Conservation (phyloP, 2,888 invertebrate species). For the Amphimallon solstitiale region DNA sequence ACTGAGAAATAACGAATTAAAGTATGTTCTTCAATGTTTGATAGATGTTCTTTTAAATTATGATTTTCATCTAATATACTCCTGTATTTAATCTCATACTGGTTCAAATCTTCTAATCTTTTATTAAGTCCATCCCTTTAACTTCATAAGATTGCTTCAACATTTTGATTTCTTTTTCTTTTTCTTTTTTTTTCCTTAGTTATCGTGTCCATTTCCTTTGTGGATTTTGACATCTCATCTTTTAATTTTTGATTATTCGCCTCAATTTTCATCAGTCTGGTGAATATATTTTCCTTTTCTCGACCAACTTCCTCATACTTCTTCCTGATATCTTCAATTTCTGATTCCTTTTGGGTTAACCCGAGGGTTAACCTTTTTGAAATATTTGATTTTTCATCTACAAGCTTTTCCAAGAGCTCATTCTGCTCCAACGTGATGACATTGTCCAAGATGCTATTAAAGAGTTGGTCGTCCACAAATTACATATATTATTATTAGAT, state of each 20-base stretch:
- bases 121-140: not conserved
- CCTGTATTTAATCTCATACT: slow-evolving; percentile 26
- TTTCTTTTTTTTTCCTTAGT: not conserved
- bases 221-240: not conserved
- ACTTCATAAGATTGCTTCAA: too few species aligned
- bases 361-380: not conserved
- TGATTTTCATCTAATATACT: slow-evolving; percentile 42
- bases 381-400: slow-evolving; percentile 4
- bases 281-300: not conserved
- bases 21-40: slow-evolving; percentile 39
- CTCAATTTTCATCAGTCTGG: not conserved
- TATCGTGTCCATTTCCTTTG: not conserved
- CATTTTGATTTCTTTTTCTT: not conserved
- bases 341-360: slow-evolving; percentile 19
- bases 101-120: slow-evolving; percentile 21
- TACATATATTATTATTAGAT: too few species aligned
- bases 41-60: slow-evolving; percentile 46
- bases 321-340: not conserved
- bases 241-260: not conserved
- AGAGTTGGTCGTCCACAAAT: too few species aligned
- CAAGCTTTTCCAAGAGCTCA: slow-evolving; percentile 37
- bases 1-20: too few species aligned
- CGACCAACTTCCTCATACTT: not conserved
- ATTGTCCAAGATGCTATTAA: too few species aligned
- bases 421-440: too few species aligned